Base-by-base conservation (phyloP, 2,113 vertebrate species). In the Tupaia chinensis region DNA sequence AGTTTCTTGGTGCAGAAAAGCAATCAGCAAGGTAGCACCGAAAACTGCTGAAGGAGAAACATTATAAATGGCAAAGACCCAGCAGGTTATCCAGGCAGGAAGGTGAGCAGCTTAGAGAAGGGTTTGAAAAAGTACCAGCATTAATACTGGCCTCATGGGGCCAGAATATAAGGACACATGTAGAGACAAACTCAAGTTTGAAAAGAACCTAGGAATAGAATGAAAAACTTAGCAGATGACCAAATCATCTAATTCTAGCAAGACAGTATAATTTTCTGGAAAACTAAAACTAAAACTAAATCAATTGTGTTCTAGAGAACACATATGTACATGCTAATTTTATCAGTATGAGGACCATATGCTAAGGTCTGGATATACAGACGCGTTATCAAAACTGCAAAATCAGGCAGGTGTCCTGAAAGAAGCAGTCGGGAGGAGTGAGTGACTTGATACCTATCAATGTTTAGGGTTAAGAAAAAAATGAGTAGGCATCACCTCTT, bases 31-130 rank as follows among this genome's bases (percentile, higher is more conserved):
- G 53, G 17, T 76, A 53, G 11, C 72, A 68, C 70, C 63, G 72
- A 81, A 81, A 93, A 95, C 58, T 83, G 94, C 81, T 92, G 20
- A 95, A 97, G 95, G 89, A 93, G 84, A 97, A 94, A 60, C 82
- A 96, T 69, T 95, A 61, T 76, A 97, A 95, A 90, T 58, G 34
- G 74, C 80, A 95, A 94, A 95, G 78, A 16, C 10, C 89, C 93
- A 78, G 94, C n/a, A 87, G 80, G 80, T 72, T 87, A 94, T 74
- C 83, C 82, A 97, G 89, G 76, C 85, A 97, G 80, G 78, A 95
- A 97, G 87, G 44, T 92, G 65, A 93, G 70, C 54, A 94, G 78
- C 95, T 94, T 81, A 95, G 58, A 87, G 89, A n/a, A 54, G n/a
- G n/a, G 80, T 74, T 0, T 60, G 32, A 70, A 87, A 97, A 93